Percentiles rank a stretch among this genome's conserved stretches.
Evolutionary conservation across 2,113 vertebrate species (phyloP).

Genomic region (Albula glossodonta): DNA sequence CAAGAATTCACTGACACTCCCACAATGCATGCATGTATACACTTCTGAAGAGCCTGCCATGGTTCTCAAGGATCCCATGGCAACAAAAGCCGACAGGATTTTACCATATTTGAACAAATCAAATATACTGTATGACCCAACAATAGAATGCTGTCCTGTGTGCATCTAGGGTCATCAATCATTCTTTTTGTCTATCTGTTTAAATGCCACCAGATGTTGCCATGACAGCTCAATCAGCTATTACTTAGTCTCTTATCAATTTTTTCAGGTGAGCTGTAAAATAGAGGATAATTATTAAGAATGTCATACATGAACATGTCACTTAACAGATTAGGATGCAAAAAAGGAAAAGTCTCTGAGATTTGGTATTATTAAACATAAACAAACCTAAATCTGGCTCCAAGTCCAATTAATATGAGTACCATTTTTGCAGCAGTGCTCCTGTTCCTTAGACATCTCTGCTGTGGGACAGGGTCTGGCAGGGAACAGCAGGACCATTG

Average conservation of each 20-base stretch:
- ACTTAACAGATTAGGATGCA: background rate
- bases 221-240: background rate
- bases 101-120: slow-evolving; percentile 61
- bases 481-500: background rate
- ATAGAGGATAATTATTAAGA: background rate
- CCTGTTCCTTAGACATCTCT: background rate
- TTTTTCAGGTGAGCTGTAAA: background rate
- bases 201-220: slow-evolving; percentile 17
- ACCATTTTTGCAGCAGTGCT: background rate
- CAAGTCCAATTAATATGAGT: background rate
- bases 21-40: slow-evolving; percentile 6
- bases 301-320: background rate
- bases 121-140: slow-evolving; percentile 18
- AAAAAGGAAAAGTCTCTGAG: background rate
- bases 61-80: slow-evolving; percentile 61
- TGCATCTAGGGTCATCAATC: background rate
- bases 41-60: slow-evolving; percentile 41
- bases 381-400: background rate
- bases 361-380: background rate
- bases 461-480: background rate
- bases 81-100: slow-evolving; percentile 58
- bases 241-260: background rate
- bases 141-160: background rate
- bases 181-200: background rate
- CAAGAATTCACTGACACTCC: slow-evolving; percentile 4